These are phyloP conservation scores for Brachyhypopomus gauderio DNA, from an alignment of 2,113 vertebrate species.

Conservation along the genomic window DNA sequence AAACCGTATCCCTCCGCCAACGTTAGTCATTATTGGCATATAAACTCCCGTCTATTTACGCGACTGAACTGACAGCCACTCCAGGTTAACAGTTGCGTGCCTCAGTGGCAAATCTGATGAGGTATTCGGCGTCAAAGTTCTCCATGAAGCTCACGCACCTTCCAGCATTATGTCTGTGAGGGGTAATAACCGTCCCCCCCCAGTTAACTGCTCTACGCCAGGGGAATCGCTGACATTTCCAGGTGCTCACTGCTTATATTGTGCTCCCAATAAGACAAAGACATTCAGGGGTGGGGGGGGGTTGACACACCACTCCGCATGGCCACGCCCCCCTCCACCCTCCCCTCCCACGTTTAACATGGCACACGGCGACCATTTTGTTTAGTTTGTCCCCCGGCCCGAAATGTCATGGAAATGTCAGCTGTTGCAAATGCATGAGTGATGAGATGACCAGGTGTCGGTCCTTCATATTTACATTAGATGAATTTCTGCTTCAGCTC, in stretches of 20 bases:
- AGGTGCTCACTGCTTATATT: constrained; percentile 51
- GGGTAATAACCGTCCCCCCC: constrained; percentile 8
- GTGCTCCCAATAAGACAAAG: constrained; percentile 26
- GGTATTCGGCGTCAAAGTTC: not conserved
- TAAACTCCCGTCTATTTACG: not conserved
- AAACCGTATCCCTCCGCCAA: too few relatives aligned
- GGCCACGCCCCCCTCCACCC: constrained; percentile 4
- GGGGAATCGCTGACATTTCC: constrained; percentile 48
- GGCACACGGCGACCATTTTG: constrained; percentile 37
- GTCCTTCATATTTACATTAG: constrained; percentile 63
- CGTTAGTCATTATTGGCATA: too few relatives aligned
- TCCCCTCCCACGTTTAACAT: constrained; percentile 50
- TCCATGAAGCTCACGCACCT: not conserved
- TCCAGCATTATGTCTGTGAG: not conserved
- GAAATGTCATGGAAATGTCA: constrained; percentile 64
- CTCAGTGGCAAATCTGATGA: not conserved
- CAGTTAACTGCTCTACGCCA: constrained; percentile 25
- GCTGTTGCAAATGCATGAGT: constrained; percentile 59
- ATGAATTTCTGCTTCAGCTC: constrained; percentile 42
- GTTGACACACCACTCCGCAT: not conserved
- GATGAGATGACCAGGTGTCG: constrained; percentile 55
- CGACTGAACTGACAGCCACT: not conserved
- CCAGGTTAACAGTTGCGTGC: not conserved
- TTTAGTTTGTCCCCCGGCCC: constrained; percentile 48
- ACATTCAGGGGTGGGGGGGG: not conserved